Base-by-base conservation (phyloP, 2,888 invertebrate genomes). In the Apomyelois bistriatella region DNA sequence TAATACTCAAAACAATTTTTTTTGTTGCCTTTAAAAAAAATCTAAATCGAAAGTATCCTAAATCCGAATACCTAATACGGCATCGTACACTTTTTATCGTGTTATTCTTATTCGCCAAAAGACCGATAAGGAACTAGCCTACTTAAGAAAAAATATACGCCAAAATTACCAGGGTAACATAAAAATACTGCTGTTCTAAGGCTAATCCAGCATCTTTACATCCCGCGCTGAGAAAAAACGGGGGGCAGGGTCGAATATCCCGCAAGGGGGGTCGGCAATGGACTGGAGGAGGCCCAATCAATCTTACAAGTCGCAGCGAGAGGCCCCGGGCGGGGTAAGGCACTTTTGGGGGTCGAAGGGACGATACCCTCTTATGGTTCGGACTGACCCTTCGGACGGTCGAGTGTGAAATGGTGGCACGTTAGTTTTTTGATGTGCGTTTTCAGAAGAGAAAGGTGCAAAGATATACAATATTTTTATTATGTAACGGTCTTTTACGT, bases 281-380 rank as follows among this genome's bases (percentile, higher is more conserved):
- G 90, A 90, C 90, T 90, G 85, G 87, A 90, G 90, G 88, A 88
- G 90, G 85, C 88, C 91, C 91, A 90, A 91, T 91, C 91, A 90
- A 91, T 91, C 91, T 91, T 91, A 87, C 88, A 87, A 90, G 89
- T 89, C 89, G 87, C 85, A 76, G 22, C 22, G 22, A 22, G 22
- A 22, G 72, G 56, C 46, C 43, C 42, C 46, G 53, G 58, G 62
- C 67, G 64, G 62, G 62, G 68, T 68, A 59, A 60, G 64, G 70
- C 70, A 70, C 75, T 76, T 77, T 75, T 68, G 77, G 75, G 82
- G 84, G 85, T 76, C 79, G 75, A 72, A 84, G 84, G 86, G 85
- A 85, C 87, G 81, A 74, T 87, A 86, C 88, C 89, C 89, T 88
- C 89, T 86, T 82, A 83, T 77, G 82, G 78, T 76, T 80, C 77